Evolutionary conservation across 1,140 invertebrate genomes (phyloP), one percentile per base, ranked within the genome.

Genomic region (Olivierus martensii): DNA sequence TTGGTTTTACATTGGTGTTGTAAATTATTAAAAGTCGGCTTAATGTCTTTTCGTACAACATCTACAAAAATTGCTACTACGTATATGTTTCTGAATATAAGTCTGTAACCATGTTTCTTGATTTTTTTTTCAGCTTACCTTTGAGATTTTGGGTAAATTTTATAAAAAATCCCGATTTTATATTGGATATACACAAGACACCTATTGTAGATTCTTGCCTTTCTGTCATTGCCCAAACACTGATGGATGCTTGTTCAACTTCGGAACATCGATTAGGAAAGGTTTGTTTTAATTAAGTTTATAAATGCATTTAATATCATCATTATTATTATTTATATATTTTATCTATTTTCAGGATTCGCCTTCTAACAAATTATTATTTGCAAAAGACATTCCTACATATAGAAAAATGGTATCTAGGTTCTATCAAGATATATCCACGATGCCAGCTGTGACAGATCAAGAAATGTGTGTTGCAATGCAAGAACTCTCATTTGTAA

Each of bases 131-230:
- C 61, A 88, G 88, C 73, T 77, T 93, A 65, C 88, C 90, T 38
- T 73, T 95, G 45, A 77, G 91, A 61, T 94, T 95, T 75, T 96
- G 92, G 92, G 87, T 94, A 14, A 94, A 94, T 71, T 87, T 95
- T 60, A 91, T 95, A 51, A 95, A 94, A 69, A 94, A 94, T 77
- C 90, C 92, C 7, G 87, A 95, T 70, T 93, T 92, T 67, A 88
- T 95, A 67, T 93, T 96, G 69, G 91, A 95, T 71, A 86, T 95
- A 45, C 86, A 92, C 62, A 93, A 94, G 72, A 90, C 88, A 3
- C 77, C 80, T 12, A 89, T 86, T 7, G 82, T 94, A 14, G 90
- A 94, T 70, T 87, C 87, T 12, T 92, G 88, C 65, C 70, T 96
- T 34, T 90, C 87, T 57, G 90, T 94, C 34, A 88, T 96, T 60